Percentiles rank a stretch among this genome's conserved stretches.
Conservation (phyloP, 35 echinoderm and acorn worm species). For the Acanthaster planci region DNA sequence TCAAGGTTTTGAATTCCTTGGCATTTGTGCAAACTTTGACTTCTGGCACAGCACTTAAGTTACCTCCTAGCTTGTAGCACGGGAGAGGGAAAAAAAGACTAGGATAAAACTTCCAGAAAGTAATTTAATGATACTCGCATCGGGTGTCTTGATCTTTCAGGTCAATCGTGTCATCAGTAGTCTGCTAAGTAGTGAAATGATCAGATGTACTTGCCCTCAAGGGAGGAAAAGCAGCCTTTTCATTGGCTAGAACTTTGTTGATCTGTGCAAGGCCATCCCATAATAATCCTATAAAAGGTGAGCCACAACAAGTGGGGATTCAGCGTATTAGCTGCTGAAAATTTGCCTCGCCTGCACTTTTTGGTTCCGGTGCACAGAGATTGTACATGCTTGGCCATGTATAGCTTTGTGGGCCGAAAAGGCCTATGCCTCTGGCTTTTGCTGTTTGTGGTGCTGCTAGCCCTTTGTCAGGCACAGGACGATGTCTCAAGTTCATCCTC, state of each 20-base stretch:
- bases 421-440: not conserved
- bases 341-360: not conserved
- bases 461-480: not conserved
- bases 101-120: not conserved
- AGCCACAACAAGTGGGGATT: not conserved
- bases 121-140: conserved; percentile 2
- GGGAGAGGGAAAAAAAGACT: no score
- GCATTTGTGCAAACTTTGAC: no score
- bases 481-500: not conserved
- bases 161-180: not conserved
- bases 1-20: no score
- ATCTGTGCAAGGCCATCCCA: not conserved
- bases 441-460: not conserved
- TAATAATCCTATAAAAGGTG: conserved; percentile 1
- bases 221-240: not conserved
- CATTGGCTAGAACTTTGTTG: conserved; percentile 12
- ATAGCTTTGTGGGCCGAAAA: conserved; percentile 2
- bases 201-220: not conserved
- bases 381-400: conserved; percentile 9
- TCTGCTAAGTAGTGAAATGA: no score
- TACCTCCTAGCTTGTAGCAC: no score
- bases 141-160: conserved; percentile 11
- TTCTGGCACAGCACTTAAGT: no score
- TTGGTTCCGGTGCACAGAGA: not conserved
- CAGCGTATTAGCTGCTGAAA: not conserved